These are phyloP conservation scores for Reinhardtius hippoglossoides DNA, from an alignment of 2,113 vertebrate genomes.

Conservation along the genomic window DNA sequence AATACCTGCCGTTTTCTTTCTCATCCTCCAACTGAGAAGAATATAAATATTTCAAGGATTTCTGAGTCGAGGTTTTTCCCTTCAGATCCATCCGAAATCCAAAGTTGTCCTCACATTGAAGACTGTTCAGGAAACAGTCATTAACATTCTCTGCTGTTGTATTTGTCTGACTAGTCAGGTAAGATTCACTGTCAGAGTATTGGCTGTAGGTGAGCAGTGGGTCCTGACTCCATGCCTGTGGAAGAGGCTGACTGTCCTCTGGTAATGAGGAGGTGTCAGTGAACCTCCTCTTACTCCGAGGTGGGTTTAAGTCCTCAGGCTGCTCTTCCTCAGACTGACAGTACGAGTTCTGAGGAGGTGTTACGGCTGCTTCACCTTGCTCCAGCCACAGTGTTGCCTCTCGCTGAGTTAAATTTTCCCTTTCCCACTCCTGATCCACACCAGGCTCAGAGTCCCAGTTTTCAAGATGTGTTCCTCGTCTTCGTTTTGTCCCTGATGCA, in stretches of 20 bases:
- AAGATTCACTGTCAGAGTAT: conserved; percentile 30
- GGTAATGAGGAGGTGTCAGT: neutral
- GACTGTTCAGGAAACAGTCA: conserved; percentile 32
- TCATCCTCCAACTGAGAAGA: conserved; percentile 39
- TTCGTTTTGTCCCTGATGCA: conserved; percentile 55
- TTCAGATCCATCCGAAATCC: neutral
- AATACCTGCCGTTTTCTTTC: conserved; percentile 63
- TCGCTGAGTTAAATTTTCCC: conserved; percentile 18
- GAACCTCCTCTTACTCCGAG: conserved; percentile 55
- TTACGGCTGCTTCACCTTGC: neutral
- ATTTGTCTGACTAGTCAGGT: neutral
- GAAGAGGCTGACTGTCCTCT: conserved; percentile 29
- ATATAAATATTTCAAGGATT: neutral
- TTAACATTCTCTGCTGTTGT: neutral
- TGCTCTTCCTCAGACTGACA: conserved; percentile 46
- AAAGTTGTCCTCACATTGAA: conserved; percentile 45
- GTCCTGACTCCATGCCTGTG: conserved; percentile 54
- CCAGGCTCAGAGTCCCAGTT: neutral
- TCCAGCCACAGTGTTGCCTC: conserved; percentile 25
- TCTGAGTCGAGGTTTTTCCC: conserved; percentile 66
- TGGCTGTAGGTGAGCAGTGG: conserved; percentile 42
- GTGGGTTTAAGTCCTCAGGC: conserved; percentile 43
- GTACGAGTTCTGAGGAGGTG: neutral
- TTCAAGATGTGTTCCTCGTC: conserved; percentile 17
- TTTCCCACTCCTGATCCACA: neutral